Evolutionary conservation across 2,113 vertebrate genomes (phyloP).

Genomic region (Calyptomena viridis): DNA sequence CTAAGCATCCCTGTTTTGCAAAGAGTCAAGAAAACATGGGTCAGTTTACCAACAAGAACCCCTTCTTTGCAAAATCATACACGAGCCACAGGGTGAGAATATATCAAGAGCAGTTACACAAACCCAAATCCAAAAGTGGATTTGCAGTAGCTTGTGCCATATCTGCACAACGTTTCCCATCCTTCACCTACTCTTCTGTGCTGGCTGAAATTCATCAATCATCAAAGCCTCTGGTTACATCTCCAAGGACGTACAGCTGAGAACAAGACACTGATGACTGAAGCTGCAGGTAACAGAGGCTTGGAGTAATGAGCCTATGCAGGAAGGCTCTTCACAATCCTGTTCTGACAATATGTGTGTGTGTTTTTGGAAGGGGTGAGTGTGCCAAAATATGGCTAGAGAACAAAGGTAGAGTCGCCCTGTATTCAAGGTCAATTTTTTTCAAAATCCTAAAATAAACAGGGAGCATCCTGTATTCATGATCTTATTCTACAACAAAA

Average conservation of each 20-base stretch:
- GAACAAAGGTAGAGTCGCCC: not conserved
- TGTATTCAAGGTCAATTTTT: not conserved
- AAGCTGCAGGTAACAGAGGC: not conserved
- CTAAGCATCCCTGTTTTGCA: not conserved
- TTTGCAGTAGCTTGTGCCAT: not conserved
- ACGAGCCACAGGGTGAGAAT: not conserved
- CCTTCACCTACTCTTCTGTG: not conserved
- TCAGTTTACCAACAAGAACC: not conserved
- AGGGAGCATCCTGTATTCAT: not conserved
- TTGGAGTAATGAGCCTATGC: not conserved
- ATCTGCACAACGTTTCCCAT: not conserved
- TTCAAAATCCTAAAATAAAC: not conserved
- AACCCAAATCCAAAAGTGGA: not conserved
- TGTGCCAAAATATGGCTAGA: not conserved
- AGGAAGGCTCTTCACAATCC: not conserved
- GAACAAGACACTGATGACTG: not conserved
- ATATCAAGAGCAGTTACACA: not conserved
- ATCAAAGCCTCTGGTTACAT: not conserved
- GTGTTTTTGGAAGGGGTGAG: not conserved
- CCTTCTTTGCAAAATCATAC: not conserved
- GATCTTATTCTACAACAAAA: not conserved
- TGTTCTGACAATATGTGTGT: not conserved
- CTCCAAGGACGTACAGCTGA: not conserved
- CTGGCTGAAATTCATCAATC: not conserved
- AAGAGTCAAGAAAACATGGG: not conserved